Evolutionary conservation across 2,888 invertebrate species (phyloP), one percentile per base, ranked within the genome.

Genomic region (Chelonus formosanus): DNA sequence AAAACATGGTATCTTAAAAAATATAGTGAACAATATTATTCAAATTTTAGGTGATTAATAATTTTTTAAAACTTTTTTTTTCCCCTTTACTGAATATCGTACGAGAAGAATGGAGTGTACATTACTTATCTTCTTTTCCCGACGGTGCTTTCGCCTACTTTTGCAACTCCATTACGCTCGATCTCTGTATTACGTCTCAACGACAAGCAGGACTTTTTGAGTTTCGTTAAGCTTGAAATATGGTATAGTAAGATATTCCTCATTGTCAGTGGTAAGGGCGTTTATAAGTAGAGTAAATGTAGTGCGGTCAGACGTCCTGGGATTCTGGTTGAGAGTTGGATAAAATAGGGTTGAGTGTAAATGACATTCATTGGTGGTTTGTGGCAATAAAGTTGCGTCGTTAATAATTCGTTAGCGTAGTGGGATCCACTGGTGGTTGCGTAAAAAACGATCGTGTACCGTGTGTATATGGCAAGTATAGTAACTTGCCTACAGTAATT

Each of bases 141-240:
- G 58, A 58, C 59, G 50, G 63, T 63, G 65, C 36, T 53, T 65
- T 66, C 59, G 64, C 65, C 65, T 67, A 69, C 69, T 71, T 71
- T 67, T 44, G 47, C 69, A 69, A 69, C 67, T 67, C 71, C 67
- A 69, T 69, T 69, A 65, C 35, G 61, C 69, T 67, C 64, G 69
- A 58, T 55, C 54, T 44, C 61, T 63, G 65, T 45, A 45, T 40
- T 34, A 52, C 34, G 52, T 64, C 63, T 40, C 62, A 59, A 59
- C 59, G 67, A 66, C 69, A 69, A 48, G 67, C 61, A 64, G 63
- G 68, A 67, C 59, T 67, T 70, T 67, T 69, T 63, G 53, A 70
- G 64, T 67, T 57, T 67, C 60, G 66, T 63, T 60, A 70, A 71
- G 67, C 68, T 67, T 70, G 68, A 58, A 64, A 65, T 63, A 63